Percentiles rank a stretch among this genome's conserved stretches.
Conservation (phyloP, 2,113 vertebrate genomes). For the Colinus virginianus region DNA sequence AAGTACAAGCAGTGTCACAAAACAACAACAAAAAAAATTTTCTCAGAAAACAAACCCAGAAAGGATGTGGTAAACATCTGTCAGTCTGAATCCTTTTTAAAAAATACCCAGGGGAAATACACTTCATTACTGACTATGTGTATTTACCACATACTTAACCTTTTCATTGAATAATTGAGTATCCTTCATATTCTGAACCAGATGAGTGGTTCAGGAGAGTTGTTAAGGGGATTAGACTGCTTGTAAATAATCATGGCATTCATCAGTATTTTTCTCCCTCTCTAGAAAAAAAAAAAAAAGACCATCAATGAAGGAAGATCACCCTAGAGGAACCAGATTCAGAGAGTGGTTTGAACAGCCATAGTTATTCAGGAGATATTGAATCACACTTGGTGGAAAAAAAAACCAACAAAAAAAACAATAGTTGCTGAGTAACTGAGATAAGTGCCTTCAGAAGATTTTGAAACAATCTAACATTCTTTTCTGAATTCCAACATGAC, state of each 20-base stretch:
- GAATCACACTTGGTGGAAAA: background rate
- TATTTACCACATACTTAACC: slow-evolving; percentile 39
- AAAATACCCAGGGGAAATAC: slow-evolving; percentile 42
- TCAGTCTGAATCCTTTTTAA: slow-evolving; percentile 10
- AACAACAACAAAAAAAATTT: background rate
- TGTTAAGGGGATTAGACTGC: background rate
- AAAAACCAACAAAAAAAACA: background rate
- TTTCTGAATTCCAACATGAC: background rate
- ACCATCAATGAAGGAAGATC: background rate
- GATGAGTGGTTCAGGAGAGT: slow-evolving; percentile 26
- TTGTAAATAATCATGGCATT: slow-evolving; percentile 21
- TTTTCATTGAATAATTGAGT: slow-evolving; percentile 54
- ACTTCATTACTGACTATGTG: slow-evolving; percentile 44
- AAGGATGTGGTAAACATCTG: slow-evolving; percentile 65
- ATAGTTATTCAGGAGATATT: background rate
- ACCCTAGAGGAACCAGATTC: slow-evolving; percentile 3
- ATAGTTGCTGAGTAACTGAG: background rate
- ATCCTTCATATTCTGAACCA: slow-evolving; percentile 14
- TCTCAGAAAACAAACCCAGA: slow-evolving; percentile 3
- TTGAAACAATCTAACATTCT: background rate
- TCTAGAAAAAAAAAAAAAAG: background rate
- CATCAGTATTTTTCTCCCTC: background rate
- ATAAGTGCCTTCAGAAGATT: background rate
- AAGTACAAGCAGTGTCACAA: background rate
- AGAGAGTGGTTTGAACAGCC: background rate